A percentile compares a stretch with the other conserved stretches of the same genome.
Conservation (phyloP, 2,888 invertebrate species). For the Linyphia triangularis region DNA sequence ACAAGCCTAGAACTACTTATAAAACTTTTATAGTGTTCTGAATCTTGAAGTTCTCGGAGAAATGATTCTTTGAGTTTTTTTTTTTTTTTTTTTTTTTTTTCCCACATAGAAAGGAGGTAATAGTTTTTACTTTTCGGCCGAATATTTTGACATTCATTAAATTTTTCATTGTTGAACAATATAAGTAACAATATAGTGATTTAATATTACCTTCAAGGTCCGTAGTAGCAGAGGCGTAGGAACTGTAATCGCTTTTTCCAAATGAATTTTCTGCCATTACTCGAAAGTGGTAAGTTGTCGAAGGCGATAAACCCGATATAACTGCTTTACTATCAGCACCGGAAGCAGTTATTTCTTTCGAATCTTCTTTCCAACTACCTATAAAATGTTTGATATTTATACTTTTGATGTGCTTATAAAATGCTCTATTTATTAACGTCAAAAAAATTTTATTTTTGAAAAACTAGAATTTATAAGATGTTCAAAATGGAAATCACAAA, state of each 20-base stretch:
- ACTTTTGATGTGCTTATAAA: no score
- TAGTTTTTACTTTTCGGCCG: neutral
- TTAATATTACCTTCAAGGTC: slow-evolving; percentile 75
- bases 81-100: no score
- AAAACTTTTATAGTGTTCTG: no score
- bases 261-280: slow-evolving; percentile 80
- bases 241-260: slow-evolving; percentile 79
- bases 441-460: no score
- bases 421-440: no score
- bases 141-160: neutral
- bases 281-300: slow-evolving; percentile 79
- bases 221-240: slow-evolving; percentile 78
- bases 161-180: neutral
- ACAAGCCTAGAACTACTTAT: no score
- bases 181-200: no score
- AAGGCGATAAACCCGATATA: slow-evolving; percentile 79
- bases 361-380: slow-evolving; percentile 69
- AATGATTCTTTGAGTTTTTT: no score
- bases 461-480: no score
- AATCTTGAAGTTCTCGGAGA: no score
- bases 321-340: slow-evolving; percentile 77
- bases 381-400: neutral
- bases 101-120: neutral
- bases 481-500: no score
- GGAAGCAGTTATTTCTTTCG: slow-evolving; percentile 74